These are phyloP conservation scores for Neosalanx taihuensis DNA, from an alignment of 2,797 vertebrate genomes.

Conservation along the genomic window DNA sequence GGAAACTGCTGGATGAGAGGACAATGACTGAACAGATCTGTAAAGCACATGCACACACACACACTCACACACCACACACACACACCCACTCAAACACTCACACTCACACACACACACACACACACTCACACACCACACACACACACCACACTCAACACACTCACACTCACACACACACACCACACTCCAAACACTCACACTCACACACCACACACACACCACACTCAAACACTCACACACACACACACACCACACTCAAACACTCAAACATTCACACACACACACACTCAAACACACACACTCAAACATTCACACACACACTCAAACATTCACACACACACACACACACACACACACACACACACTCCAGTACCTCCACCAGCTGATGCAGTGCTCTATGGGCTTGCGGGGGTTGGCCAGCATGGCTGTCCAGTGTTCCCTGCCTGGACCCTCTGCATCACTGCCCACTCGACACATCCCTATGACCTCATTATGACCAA, in stretches of 20 bases:
- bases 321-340: conserved; percentile 16
- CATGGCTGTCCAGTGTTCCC: conserved; percentile 94
- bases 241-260: no score
- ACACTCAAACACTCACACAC: no score
- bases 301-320: no score
- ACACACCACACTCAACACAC: no score
- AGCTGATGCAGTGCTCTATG: conserved; percentile 92
- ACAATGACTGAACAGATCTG: not conserved
- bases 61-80: conserved; percentile 1
- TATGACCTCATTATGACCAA: conserved; percentile 95
- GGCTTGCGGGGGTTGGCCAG: conserved; percentile 91
- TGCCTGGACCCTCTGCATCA: conserved; percentile 82
- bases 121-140: not conserved
- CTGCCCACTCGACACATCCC: conserved; percentile 91
- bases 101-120: not conserved
- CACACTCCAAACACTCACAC: no score
- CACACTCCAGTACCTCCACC: conserved; percentile 77
- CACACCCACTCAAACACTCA: conserved; percentile 10
- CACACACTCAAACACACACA: not conserved
- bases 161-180: no score
- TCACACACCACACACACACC: conserved; percentile 7
- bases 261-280: no score
- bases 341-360: not conserved
- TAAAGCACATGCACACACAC: conserved; percentile 8
- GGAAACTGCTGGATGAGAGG: conserved; percentile 12